A percentile compares a stretch with the other conserved stretches of the same genome.
Evolutionary conservation across 2,113 vertebrate species (phyloP).

Genomic region (Geococcyx californianus): DNA sequence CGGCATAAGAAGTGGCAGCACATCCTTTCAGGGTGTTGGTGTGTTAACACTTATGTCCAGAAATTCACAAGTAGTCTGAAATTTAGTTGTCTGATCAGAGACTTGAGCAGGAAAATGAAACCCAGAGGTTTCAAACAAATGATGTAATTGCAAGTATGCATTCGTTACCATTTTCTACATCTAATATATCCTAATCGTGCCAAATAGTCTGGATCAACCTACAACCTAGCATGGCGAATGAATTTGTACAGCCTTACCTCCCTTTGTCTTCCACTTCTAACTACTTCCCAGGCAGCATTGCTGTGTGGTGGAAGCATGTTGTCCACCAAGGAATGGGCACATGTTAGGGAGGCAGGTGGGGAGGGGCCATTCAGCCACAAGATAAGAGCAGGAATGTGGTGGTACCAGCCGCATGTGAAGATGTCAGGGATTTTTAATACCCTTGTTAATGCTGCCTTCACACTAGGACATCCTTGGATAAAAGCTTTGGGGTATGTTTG

Average conservation of each 20-base stretch:
- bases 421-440: background rate
- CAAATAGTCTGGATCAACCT: background rate
- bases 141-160: background rate
- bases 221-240: background rate
- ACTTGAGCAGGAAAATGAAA: background rate
- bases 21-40: background rate
- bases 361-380: background rate
- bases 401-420: background rate
- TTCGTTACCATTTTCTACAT: background rate
- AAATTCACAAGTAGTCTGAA: background rate
- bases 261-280: background rate
- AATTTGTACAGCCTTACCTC: background rate
- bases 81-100: background rate
- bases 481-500: background rate
- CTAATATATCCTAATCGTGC: background rate
- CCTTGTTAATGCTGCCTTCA: background rate
- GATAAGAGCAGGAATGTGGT: background rate
- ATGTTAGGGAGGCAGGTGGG: background rate
- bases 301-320: accelerated
- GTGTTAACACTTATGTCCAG: background rate
- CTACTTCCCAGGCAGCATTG: background rate
- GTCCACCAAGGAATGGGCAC: accelerated
- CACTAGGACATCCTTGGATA: background rate
- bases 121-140: background rate
- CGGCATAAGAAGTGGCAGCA: background rate